Conservation (phyloP, 2,797 vertebrate species). For the Tarsius wallacei region DNA sequence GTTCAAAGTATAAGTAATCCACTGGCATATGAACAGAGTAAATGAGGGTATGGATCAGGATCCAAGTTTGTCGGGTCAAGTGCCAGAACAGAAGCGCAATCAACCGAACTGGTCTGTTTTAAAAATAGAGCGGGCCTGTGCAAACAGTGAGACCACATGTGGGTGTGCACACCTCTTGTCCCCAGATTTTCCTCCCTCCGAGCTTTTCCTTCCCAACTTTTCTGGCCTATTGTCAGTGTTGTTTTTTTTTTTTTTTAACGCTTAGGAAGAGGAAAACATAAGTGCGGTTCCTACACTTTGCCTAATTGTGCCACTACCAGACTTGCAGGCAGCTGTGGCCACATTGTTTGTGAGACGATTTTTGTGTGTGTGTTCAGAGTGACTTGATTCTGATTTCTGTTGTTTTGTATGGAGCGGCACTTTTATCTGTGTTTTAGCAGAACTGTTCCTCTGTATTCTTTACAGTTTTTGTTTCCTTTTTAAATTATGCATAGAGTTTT, state of each 20-base stretch:
- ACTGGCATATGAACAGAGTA: background rate
- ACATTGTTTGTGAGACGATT: slow-evolving; percentile 66
- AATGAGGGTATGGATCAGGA: background rate
- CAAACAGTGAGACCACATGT: background rate
- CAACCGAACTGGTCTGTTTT: background rate
- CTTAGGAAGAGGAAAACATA: background rate
- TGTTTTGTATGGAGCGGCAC: slow-evolving; percentile 88
- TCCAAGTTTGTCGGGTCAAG: background rate
- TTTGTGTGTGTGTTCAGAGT: slow-evolving; percentile 82
- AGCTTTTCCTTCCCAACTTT: background rate
- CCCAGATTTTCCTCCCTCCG: background rate
- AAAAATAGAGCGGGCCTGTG: background rate
- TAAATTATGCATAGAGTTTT: slow-evolving; percentile 90
- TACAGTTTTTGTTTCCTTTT: slow-evolving; percentile 87
- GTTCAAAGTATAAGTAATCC: background rate
- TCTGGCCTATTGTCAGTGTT: slow-evolving; percentile 13
- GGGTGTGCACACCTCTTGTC: background rate
- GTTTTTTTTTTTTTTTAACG: slow-evolving; percentile 44
- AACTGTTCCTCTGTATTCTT: slow-evolving; percentile 90
- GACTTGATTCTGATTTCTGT: slow-evolving; percentile 86
- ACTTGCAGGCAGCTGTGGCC: slow-evolving; percentile 78
- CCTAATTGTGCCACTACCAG: slow-evolving; percentile 66
- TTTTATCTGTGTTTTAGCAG: slow-evolving; percentile 94
- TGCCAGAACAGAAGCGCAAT: background rate
- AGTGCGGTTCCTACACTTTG: slow-evolving; percentile 53